Evolutionary conservation across 2,113 vertebrate genomes (phyloP).

Genomic region (Coptodon bakossiorum): DNA sequence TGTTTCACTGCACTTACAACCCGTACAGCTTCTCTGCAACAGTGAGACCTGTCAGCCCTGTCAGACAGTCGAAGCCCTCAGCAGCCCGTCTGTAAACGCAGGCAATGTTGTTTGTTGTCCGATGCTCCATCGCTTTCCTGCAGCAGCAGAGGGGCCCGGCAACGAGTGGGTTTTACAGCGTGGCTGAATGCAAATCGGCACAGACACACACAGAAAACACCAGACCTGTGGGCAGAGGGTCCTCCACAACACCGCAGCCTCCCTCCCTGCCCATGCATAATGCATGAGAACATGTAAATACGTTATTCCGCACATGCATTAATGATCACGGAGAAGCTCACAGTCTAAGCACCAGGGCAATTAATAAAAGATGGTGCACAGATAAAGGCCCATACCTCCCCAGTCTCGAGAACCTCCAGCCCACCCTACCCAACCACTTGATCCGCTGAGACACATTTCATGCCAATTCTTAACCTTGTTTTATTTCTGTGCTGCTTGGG

Average conservation of each 20-base stretch:
- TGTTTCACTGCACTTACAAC: neutral
- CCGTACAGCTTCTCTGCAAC: neutral
- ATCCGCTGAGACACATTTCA: slow-evolving; percentile 62
- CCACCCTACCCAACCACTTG: slow-evolving; percentile 35
- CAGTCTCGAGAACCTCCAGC: neutral
- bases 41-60: neutral
- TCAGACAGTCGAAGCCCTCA: neutral
- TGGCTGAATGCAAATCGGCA: slow-evolving; percentile 43
- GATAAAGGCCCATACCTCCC: slow-evolving; percentile 53
- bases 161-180: neutral
- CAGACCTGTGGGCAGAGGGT: slow-evolving; percentile 60
- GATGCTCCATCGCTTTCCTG: slow-evolving; percentile 5
- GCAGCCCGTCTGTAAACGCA: neutral
- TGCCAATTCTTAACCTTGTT: slow-evolving; percentile 66
- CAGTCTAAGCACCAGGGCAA: slow-evolving; percentile 58
- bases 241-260: slow-evolving; percentile 36
- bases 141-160: neutral
- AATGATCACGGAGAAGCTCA: slow-evolving; percentile 67
- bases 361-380: slow-evolving; percentile 72
- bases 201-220: slow-evolving; percentile 2
- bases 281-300: slow-evolving; percentile 74
- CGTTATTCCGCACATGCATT: slow-evolving; percentile 69
- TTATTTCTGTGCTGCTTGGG: slow-evolving; percentile 55
- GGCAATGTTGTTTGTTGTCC: slow-evolving; percentile 12
- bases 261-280: slow-evolving; percentile 59